A percentile compares a stretch with the other conserved stretches of the same genome.
These are phyloP conservation scores for Mimachlamys varia DNA, from an alignment of 2,888 invertebrate species.

Conservation along the genomic window DNA sequence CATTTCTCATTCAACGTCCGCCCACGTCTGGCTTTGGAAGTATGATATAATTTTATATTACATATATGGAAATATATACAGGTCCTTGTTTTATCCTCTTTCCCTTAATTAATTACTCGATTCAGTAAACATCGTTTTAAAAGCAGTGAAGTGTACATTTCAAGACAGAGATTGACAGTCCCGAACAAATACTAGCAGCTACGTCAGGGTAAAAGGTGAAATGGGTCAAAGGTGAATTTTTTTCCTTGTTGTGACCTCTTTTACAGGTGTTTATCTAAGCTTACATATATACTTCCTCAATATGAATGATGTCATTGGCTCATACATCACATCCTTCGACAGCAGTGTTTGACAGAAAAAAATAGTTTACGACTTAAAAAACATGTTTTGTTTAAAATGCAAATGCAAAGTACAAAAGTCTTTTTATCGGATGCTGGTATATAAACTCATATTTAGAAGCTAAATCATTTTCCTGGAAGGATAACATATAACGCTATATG, in stretches of 20 bases:
- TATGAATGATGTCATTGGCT: background rate
- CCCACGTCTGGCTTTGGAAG: background rate
- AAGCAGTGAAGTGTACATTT: background rate
- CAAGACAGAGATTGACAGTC: background rate
- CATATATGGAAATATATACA: constrained; percentile 4
- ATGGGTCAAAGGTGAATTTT: background rate
- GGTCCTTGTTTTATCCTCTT: background rate
- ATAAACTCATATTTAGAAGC: no score
- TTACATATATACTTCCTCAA: background rate
- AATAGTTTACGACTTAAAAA: background rate
- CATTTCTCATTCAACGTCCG: background rate
- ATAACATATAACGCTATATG: no score
- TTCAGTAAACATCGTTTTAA: background rate
- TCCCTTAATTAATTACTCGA: background rate
- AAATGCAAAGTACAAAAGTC: background rate
- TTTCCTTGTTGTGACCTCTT: background rate
- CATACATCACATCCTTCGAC: background rate
- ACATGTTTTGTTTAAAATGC: background rate
- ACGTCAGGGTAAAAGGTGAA: background rate
- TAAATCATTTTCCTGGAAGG: no score
- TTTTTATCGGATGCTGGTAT: background rate
- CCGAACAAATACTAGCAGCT: background rate
- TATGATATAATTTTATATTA: background rate
- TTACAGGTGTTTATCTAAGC: background rate
- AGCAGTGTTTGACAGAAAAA: background rate